Evolutionary conservation across 2,797 vertebrate genomes (phyloP).

Genomic region (Coregonus sp.): DNA sequence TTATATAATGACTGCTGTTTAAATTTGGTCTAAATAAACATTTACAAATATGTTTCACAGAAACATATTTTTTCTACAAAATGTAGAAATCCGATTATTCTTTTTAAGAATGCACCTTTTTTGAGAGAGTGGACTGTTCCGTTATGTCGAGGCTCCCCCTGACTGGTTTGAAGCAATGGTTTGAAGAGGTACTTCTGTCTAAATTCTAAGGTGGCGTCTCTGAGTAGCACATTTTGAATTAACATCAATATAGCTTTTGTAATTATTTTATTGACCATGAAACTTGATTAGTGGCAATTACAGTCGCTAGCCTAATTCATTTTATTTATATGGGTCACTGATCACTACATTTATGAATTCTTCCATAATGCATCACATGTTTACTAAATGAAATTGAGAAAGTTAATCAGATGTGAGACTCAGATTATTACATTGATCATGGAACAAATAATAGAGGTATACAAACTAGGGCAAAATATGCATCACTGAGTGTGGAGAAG

Average conservation of each 20-base stretch:
- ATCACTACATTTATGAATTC: not conserved
- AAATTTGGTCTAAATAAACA: not conserved
- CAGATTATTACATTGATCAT: not conserved
- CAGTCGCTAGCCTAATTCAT: not conserved
- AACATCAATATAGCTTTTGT: not conserved
- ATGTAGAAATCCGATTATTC: not conserved
- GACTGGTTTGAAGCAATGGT: constrained; percentile 64
- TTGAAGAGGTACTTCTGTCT: constrained; percentile 44
- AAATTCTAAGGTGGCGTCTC: not conserved
- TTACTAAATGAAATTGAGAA: no score
- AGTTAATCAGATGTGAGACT: not conserved
- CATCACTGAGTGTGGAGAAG: not conserved
- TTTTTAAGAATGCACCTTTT: constrained; percentile 25
- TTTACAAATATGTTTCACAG: not conserved
- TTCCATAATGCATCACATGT: not conserved
- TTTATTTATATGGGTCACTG: not conserved
- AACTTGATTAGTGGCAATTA: not conserved
- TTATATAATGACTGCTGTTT: not conserved
- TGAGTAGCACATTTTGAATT: not conserved
- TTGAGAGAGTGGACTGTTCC: constrained; percentile 68
- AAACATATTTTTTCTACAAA: not conserved
- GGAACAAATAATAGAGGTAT: not conserved
- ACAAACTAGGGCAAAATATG: not conserved
- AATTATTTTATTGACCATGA: not conserved
- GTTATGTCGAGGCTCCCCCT: constrained; percentile 23